A percentile compares a stretch with the other conserved stretches of the same genome.
phyloP scores from a whole-genome alignment of 2,113 vertebrate species.

The Platycercus adscitus region DNA sequence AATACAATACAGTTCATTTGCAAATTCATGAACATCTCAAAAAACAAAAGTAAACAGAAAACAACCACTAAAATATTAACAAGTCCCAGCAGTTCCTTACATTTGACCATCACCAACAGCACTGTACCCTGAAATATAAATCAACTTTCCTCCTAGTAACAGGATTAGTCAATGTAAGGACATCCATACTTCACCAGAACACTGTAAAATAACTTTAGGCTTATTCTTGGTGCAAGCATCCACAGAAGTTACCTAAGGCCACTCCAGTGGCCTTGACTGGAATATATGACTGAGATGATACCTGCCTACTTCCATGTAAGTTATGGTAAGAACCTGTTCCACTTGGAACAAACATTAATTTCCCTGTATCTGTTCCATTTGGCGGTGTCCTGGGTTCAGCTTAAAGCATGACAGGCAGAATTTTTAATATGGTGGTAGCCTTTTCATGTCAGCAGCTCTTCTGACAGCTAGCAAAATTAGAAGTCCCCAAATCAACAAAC shows the following conservation, averaged over 20 bases:
- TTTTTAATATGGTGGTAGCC: not conserved
- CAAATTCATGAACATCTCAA: not conserved
- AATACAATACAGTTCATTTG: not conserved
- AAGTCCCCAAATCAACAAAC: not conserved
- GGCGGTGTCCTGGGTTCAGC: not conserved
- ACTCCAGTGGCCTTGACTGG: not conserved
- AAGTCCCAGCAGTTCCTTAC: not conserved
- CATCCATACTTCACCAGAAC: not conserved
- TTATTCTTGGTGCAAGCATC: not conserved
- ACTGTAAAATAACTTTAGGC: not conserved
- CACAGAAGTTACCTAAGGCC: not conserved
- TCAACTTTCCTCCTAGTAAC: not conserved
- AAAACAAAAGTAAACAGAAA: not conserved
- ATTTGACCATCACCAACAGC: not conserved
- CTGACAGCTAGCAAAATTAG: not conserved
- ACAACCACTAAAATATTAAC: not conserved
- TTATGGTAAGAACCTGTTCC: not conserved
- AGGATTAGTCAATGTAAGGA: not conserved
- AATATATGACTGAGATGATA: not conserved
- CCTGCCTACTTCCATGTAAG: not conserved
- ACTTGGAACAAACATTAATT: not conserved
- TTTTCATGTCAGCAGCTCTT: not conserved
- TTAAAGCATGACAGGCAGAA: not conserved
- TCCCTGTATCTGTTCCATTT: not conserved
- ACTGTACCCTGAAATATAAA: not conserved